These are phyloP conservation scores for Paramisgurnus dabryanus DNA, from an alignment of 2,113 vertebrate genomes.

Conservation along the genomic window DNA sequence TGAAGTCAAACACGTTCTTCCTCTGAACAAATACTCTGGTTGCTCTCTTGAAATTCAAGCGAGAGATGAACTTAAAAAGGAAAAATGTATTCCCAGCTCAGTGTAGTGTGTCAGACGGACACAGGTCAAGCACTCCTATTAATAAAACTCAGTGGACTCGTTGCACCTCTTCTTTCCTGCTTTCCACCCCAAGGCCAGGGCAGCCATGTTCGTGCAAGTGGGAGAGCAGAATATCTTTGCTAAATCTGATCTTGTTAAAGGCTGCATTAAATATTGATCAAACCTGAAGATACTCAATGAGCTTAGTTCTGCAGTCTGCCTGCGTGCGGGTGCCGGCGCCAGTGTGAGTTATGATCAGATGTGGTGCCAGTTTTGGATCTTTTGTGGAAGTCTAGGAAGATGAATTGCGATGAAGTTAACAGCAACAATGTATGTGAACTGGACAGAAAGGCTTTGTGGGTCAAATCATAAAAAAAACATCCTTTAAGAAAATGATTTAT, in stretches of 20 bases:
- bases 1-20: slow-evolving; percentile 30
- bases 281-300: slow-evolving; percentile 61
- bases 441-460: slow-evolving; percentile 14
- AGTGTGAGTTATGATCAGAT: slow-evolving; percentile 58
- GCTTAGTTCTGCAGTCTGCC: slow-evolving; percentile 50
- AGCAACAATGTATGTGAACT: slow-evolving; percentile 32
- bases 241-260: slow-evolving; percentile 65
- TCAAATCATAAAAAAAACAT: background rate
- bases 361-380: slow-evolving; percentile 33
- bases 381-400: slow-evolving; percentile 33
- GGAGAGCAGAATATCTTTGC: slow-evolving; percentile 52
- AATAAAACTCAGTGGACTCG: slow-evolving; percentile 52
- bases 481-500: background rate
- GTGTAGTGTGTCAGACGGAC: slow-evolving; percentile 28
- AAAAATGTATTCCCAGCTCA: slow-evolving; percentile 35
- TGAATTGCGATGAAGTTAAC: slow-evolving; percentile 39
- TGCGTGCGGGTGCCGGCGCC: slow-evolving; percentile 29
- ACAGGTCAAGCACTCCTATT: slow-evolving; percentile 58
- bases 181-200: slow-evolving; percentile 51
- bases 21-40: slow-evolving; percentile 24
- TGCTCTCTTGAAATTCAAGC: slow-evolving; percentile 15
- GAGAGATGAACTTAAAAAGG: slow-evolving; percentile 7
- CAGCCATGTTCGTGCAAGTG: slow-evolving; percentile 47
- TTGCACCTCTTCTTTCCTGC: slow-evolving; percentile 34
- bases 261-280: slow-evolving; percentile 67